These are phyloP conservation scores for Thinocorus orbignyianus DNA, from an alignment of 2,113 vertebrate species.

Conservation along the genomic window DNA sequence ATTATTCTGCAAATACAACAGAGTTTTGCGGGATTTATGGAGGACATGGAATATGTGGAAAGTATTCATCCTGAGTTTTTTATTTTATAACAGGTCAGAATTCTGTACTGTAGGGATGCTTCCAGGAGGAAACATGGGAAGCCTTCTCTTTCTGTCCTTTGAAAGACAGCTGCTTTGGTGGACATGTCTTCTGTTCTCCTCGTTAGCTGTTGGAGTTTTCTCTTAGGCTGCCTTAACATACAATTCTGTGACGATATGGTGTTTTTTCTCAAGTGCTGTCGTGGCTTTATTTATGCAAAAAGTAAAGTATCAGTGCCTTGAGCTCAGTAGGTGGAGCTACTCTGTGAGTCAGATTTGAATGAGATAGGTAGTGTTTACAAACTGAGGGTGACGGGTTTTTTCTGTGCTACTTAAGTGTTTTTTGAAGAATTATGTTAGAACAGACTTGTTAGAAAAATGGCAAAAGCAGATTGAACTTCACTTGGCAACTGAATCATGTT, in stretches of 20 bases:
- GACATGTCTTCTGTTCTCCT: no score
- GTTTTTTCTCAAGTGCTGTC: neutral
- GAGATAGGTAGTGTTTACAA: neutral
- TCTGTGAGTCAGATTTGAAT: neutral
- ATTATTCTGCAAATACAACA: neutral
- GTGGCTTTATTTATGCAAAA: neutral
- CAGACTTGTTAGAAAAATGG: neutral
- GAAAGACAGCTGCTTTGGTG: neutral
- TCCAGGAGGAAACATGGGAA: neutral
- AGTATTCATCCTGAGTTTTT: neutral
- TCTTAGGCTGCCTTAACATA: neutral
- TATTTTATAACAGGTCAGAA: neutral
- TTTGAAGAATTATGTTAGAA: neutral
- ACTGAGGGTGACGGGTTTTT: neutral
- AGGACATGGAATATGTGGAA: neutral
- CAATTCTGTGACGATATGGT: neutral
- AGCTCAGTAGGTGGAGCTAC: neutral
- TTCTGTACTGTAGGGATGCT: neutral
- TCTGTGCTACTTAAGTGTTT: neutral
- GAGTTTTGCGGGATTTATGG: neutral
- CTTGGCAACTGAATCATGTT: neutral
- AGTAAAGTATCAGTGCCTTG: accelerated
- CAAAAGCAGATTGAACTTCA: neutral
- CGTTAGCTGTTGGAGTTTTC: no score
- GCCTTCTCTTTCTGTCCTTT: neutral